phyloP scores from a whole-genome alignment of 1,140 invertebrate genomes.

The Leptopilina clavipes region DNA sequence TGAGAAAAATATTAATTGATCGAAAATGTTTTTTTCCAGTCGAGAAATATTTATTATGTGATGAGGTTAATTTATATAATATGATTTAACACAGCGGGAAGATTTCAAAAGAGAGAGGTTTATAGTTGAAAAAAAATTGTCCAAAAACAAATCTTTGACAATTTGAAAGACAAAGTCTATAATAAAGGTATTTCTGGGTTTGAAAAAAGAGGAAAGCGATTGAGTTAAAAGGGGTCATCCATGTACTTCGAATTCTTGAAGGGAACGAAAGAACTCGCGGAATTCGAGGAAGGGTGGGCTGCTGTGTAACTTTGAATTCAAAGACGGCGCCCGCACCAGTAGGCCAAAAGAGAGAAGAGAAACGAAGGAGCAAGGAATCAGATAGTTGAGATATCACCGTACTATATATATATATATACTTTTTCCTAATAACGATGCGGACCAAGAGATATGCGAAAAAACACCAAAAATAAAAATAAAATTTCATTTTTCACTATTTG shows the following conservation, averaged over 20 bases:
- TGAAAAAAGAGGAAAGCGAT: conserved; percentile 45
- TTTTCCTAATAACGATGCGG: background rate
- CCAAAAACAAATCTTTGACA: background rate
- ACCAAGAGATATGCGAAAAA: too few relatives aligned
- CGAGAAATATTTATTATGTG: too few relatives aligned
- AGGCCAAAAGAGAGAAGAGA: background rate
- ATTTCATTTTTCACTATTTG: too few relatives aligned
- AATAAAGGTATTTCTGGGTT: conserved; percentile 27
- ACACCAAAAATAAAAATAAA: too few relatives aligned
- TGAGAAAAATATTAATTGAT: too few relatives aligned
- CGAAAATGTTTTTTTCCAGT: too few relatives aligned
- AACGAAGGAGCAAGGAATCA: background rate
- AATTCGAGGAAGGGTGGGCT: conserved; percentile 53
- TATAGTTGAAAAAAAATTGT: too few relatives aligned
- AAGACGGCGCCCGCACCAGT: conserved; percentile 25
- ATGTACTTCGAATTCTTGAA: conserved; percentile 53
- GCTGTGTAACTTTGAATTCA: conserved; percentile 19
- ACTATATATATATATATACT: too few relatives aligned
- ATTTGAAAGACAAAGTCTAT: background rate
- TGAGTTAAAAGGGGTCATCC: conserved; percentile 48
- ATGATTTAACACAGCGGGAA: too few relatives aligned
- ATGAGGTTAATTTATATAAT: too few relatives aligned
- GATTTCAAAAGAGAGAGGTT: too few relatives aligned
- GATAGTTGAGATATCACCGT: conserved; percentile 29
- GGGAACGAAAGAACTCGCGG: conserved; percentile 51